Conservation (phyloP, 1,140 invertebrate species). For the Hyles vespertilio region DNA sequence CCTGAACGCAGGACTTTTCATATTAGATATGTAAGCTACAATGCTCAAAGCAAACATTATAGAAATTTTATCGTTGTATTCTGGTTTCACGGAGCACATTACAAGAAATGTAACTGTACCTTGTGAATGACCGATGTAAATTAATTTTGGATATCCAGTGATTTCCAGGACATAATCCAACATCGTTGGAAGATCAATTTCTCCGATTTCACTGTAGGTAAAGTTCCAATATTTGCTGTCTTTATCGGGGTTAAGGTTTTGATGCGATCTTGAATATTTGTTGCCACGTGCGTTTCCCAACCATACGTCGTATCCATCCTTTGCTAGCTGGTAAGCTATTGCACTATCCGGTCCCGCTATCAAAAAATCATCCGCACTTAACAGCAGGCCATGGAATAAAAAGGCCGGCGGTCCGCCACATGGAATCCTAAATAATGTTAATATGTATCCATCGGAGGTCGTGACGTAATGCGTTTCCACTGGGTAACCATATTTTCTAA, state of each 20-base stretch:
- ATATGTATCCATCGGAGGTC: constrained; percentile 33
- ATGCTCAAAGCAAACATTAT: constrained; percentile 64
- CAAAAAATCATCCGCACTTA: constrained; percentile 80
- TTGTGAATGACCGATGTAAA: constrained; percentile 79
- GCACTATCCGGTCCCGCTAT: constrained; percentile 77
- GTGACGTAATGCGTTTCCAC: constrained; percentile 24
- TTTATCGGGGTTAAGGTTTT: constrained; percentile 64
- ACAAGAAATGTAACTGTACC: constrained; percentile 81
- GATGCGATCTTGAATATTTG: constrained; percentile 76
- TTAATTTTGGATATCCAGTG: constrained; percentile 61
- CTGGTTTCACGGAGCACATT: constrained; percentile 74
- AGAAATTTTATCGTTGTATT: constrained; percentile 79
- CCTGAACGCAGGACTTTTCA: constrained; percentile 69
- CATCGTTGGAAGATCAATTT: constrained; percentile 69
- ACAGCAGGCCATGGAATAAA: constrained; percentile 81
- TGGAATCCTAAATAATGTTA: constrained; percentile 28
- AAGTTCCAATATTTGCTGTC: constrained; percentile 70
- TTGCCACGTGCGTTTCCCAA: constrained; percentile 80
- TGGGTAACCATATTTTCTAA: constrained; percentile 27
- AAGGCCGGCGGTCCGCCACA: constrained; percentile 54
- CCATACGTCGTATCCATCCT: constrained; percentile 82
- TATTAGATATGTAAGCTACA: constrained; percentile 74
- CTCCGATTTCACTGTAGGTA: constrained; percentile 78
- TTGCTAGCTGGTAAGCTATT: constrained; percentile 77
- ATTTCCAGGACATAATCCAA: constrained; percentile 68